phyloP scores from a whole-genome alignment of 2,797 vertebrate genomes.

The Tokudaia muenninki region DNA sequence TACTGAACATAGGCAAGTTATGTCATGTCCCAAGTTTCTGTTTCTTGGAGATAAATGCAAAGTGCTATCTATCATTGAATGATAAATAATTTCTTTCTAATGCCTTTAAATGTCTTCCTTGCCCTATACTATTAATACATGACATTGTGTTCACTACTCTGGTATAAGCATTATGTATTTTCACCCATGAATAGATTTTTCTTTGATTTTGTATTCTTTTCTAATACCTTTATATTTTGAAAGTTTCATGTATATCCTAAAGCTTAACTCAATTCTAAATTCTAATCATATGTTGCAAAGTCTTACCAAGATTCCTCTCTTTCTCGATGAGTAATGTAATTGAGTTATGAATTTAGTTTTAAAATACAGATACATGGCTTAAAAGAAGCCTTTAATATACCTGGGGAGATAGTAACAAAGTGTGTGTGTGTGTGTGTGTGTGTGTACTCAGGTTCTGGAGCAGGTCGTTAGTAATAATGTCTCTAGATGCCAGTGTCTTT shows the following conservation, averaged over 20 bases:
- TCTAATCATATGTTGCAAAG: neutral
- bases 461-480: neutral
- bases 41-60: neutral
- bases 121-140: neutral
- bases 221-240: neutral
- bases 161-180: neutral
- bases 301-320: constrained; percentile 46
- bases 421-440: neutral
- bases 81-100: neutral
- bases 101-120: neutral
- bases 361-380: neutral
- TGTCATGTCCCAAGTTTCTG: neutral
- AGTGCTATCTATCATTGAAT: neutral
- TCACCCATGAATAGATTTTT: neutral
- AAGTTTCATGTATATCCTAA: neutral
- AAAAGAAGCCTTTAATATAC: neutral
- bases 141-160: neutral
- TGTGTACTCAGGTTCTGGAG: neutral
- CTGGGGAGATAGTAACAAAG: neutral
- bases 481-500: neutral
- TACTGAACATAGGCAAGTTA: neutral
- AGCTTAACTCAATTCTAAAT: constrained; percentile 13
- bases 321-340: neutral
- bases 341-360: neutral
- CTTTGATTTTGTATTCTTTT: neutral